Percentiles rank a stretch among this genome's conserved stretches.
phyloP scores from a whole-genome alignment of 2,797 vertebrate genomes.

The Halcyon badia region DNA sequence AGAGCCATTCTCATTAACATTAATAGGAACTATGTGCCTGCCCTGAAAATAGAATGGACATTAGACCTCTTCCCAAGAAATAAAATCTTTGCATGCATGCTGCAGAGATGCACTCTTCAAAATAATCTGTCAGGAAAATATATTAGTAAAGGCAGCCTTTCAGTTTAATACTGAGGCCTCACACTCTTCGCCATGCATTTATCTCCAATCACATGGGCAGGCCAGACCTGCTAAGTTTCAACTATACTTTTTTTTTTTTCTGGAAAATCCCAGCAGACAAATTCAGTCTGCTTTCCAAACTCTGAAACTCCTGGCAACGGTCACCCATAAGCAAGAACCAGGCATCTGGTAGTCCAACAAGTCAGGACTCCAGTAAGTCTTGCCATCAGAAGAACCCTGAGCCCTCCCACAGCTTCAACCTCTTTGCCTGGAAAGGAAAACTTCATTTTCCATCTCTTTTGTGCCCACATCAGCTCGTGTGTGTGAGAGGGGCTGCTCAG shows the following conservation, averaged over 20 bases:
- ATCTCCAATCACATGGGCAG: background rate
- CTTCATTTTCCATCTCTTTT: background rate
- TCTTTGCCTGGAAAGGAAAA: background rate
- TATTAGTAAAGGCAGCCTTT: background rate
- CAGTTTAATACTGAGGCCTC: background rate
- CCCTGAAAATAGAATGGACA: background rate
- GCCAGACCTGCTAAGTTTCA: background rate
- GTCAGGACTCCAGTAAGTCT: background rate
- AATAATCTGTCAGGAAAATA: background rate
- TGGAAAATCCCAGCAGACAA: background rate
- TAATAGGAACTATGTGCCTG: background rate
- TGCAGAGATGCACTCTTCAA: background rate
- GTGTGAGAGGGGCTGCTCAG: background rate
- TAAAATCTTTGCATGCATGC: background rate
- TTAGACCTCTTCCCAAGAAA: background rate
- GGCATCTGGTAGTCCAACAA: background rate
- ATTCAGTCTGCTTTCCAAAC: background rate
- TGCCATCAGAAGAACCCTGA: background rate
- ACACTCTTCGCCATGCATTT: background rate
- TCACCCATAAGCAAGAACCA: background rate
- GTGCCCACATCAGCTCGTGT: background rate
- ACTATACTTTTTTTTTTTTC: background rate
- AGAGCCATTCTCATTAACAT: background rate
- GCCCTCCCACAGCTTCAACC: background rate
- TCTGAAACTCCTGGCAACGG: background rate